Evolutionary conservation across 2,113 vertebrate species (phyloP), one percentile per base, ranked within the genome.

Genomic region (Spilogale gracilis): DNA sequence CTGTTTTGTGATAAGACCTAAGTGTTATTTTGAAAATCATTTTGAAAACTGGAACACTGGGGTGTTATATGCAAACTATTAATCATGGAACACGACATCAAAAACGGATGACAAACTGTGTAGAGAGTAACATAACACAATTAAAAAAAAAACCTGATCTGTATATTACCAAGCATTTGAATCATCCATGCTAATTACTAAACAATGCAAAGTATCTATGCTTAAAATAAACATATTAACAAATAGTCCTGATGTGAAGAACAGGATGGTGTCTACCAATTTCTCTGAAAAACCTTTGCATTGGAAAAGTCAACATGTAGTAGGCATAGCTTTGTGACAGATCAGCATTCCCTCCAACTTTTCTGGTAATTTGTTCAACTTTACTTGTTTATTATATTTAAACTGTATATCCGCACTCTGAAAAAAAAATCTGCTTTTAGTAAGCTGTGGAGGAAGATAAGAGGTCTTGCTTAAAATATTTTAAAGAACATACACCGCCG

Each of bases 11-110:
- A 88, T 71, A 58, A 32, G 32, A 74, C 12, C 9, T 76, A 69
- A 90, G 69, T 85, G 56, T 83, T 94, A 79, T 96, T 78, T 86
- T 82, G 43, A 94, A 85, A 89, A 86, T 45, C 7, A 54, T 93
- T 92, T 78, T 45, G 32, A 96, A 89, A 5, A 95, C 79, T 93
- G 17, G 60, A 61, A 23, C 60, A 61, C 23, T 61, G 23, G 23
- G 23, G 60, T 11, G 25, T 61, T 61, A 11, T 23, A 61, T 1
- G 9, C 60, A 61, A 61, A 61, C 60, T 25, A 25, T 61, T 21
- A 61, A 61, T 61, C 23, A 61, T 61, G 60, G 25, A 25, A 61
- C 60, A 61, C 23, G 23, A 25, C 60, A 61, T 61, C 60, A 61
- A 61, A 61, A 61, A 61, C 60, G 23, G 25, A 61, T 61, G 23